These are phyloP conservation scores for Chondrilla cf. caribensis DNA, from an alignment of 37 sponge, comb jelly and placozoan species.

Conservation along the genomic window DNA sequence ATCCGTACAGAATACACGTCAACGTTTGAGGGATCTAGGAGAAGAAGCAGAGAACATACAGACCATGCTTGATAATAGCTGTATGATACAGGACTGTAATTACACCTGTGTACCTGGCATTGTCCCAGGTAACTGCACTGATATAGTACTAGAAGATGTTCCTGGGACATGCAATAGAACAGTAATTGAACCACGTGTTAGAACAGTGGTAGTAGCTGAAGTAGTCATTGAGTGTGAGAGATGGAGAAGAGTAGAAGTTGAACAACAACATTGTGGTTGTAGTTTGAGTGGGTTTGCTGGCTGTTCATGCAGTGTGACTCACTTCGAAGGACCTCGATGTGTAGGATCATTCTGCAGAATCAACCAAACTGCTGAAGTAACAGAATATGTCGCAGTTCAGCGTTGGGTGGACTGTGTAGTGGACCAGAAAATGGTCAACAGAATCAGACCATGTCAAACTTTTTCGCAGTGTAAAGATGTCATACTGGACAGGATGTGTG, in stretches of 20 bases:
- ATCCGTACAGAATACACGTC: not conserved
- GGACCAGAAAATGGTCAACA: not conserved
- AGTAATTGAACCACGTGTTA: not conserved
- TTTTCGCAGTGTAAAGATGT: not conserved
- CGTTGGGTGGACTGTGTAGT: not conserved
- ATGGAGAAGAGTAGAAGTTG: not conserved
- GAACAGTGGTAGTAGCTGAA: not conserved
- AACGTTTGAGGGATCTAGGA: not conserved
- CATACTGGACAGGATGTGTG: not conserved
- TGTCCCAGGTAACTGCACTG: not conserved
- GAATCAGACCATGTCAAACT: not conserved
- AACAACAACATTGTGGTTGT: not conserved
- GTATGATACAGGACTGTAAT: not conserved
- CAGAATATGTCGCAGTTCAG: not conserved
- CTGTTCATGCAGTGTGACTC: not conserved
- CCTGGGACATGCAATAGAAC: not conserved
- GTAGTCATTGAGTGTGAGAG: not conserved
- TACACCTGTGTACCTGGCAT: not conserved
- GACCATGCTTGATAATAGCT: not conserved
- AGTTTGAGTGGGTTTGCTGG: not conserved
- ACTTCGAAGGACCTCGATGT: not conserved
- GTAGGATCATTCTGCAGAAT: not conserved
- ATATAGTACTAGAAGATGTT: not conserved
- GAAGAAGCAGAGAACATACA: not conserved
- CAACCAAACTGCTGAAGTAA: not conserved